Evolutionary conservation across 2,888 invertebrate genomes (phyloP).

Genomic region (Mesorhabditis sp.): DNA sequence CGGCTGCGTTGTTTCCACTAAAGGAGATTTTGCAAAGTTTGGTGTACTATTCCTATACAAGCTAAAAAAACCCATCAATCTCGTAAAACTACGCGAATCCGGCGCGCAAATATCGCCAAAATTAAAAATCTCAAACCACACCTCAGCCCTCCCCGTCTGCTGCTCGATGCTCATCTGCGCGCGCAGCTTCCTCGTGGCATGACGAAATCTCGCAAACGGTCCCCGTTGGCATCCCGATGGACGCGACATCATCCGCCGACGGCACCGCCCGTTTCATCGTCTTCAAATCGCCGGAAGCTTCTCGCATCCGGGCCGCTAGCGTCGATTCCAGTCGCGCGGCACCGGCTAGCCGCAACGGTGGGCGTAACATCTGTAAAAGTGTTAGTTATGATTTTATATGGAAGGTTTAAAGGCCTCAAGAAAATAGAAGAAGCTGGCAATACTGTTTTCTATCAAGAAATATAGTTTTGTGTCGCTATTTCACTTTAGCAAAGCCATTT

Average conservation of each 20-base stretch:
- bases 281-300: not conserved
- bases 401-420: no score
- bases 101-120: not conserved
- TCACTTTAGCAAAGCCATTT: no score
- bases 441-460: no score
- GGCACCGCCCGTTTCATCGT: not conserved
- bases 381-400: no score
- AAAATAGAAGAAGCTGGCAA: no score
- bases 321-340: not conserved
- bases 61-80: constrained; percentile 11
- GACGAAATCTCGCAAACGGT: constrained; percentile 49
- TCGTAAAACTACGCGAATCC: constrained; percentile 18
- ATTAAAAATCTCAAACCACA: not conserved
- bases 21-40: not conserved
- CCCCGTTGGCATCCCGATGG: constrained; percentile 25
- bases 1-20: constrained; percentile 18
- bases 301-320: not conserved
- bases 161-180: constrained; percentile 47
- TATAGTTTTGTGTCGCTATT: no score
- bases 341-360: no score
- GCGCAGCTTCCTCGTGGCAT: constrained; percentile 50
- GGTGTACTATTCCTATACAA: no score
- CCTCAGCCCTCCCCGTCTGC: constrained; percentile 35
- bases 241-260: not conserved
- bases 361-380: no score